Evolutionary conservation across 2,888 invertebrate genomes (phyloP).

Genomic region (Acleris laterana): DNA sequence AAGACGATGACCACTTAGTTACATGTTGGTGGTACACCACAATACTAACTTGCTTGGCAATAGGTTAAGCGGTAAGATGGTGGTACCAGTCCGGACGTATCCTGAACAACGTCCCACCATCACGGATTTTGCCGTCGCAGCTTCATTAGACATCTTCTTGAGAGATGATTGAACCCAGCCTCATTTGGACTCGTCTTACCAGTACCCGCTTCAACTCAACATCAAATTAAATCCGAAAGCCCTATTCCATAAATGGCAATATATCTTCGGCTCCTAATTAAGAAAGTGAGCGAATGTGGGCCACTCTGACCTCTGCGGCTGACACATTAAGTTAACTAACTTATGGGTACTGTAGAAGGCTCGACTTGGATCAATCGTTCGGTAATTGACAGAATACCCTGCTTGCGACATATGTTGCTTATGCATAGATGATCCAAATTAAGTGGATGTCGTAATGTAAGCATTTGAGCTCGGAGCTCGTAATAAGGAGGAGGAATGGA

Average conservation of each 20-base stretch:
- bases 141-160: too few species aligned
- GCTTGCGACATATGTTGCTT: constrained; percentile 37
- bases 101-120: too few species aligned
- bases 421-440: constrained; percentile 35
- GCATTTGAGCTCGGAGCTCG: constrained; percentile 23
- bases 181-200: not conserved
- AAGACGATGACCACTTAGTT: too few species aligned
- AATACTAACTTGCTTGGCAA: too few species aligned
- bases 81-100: too few species aligned
- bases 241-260: constrained; percentile 28
- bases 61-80: too few species aligned
- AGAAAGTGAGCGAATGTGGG: constrained; percentile 42
- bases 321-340: constrained; percentile 55
- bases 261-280: constrained; percentile 39
- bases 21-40: too few species aligned
- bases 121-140: too few species aligned
- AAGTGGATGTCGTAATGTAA: constrained; percentile 27
- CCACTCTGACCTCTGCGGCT: constrained; percentile 42
- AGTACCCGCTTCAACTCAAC: not conserved
- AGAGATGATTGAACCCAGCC: not conserved
- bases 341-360: constrained; percentile 44
- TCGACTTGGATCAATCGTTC: constrained; percentile 63
- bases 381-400: constrained; percentile 73
- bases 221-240: constrained; percentile 14
- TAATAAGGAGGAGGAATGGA: constrained; percentile 8